Conservation (phyloP, 1,140 invertebrate species). For the Nilaparvata lugens region DNA sequence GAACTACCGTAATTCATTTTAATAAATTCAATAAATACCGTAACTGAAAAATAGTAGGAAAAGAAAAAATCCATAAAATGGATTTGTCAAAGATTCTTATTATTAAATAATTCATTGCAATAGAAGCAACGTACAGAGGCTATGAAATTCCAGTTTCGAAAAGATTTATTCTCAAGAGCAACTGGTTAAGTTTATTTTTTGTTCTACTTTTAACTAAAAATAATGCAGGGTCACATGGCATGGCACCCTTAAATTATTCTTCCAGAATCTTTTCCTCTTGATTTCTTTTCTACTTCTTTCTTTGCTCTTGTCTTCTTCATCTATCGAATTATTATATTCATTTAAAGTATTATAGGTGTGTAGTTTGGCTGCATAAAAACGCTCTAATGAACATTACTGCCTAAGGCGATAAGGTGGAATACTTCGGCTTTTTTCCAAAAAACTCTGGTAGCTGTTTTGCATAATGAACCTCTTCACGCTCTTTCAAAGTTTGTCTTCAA, state of each 20-base stretch:
- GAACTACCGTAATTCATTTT: too few relatives aligned
- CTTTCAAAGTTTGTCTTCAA: too few relatives aligned
- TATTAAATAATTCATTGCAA: too few relatives aligned
- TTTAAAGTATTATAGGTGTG: background rate
- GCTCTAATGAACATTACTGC: background rate
- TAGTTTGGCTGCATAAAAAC: background rate
- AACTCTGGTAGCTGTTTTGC: conserved; percentile 8
- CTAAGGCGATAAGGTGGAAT: conserved; percentile 1
- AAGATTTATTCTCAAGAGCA: too few relatives aligned
- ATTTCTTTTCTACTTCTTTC: conserved; percentile 24
- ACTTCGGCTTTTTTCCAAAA: conserved; percentile 9
- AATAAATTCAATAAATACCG: too few relatives aligned
- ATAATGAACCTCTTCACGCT: conserved; percentile 8
- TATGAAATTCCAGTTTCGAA: too few relatives aligned
- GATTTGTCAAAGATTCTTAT: too few relatives aligned
- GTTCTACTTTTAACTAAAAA: background rate
- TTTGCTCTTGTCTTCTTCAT: conserved; percentile 23
- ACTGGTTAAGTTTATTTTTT: too few relatives aligned
- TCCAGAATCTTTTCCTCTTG: conserved; percentile 12
- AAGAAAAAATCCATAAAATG: too few relatives aligned
- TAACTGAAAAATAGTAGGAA: too few relatives aligned
- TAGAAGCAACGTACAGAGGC: too few relatives aligned
- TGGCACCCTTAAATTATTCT: conserved; percentile 24
- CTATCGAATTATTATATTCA: too few relatives aligned
- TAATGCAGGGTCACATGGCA: conserved; percentile 29